These are phyloP conservation scores for Thunnus maccoyii DNA, from an alignment of 2,113 vertebrate species.

Conservation along the genomic window DNA sequence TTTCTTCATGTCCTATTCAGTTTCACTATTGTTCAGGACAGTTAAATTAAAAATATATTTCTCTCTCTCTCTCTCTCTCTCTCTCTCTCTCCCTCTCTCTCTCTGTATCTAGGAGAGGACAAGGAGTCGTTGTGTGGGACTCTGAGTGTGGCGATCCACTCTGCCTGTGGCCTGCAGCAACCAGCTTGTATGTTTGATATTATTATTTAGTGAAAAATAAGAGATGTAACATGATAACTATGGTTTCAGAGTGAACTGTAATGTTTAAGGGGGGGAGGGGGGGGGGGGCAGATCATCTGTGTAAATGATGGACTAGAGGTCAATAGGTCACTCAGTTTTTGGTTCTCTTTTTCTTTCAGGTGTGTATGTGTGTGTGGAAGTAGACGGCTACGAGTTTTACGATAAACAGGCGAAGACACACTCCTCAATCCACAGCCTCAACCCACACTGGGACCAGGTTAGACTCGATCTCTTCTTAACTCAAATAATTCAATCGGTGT, in stretches of 20 bases:
- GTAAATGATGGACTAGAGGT: background rate
- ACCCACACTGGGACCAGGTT: constrained; percentile 85
- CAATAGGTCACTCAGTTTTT: background rate
- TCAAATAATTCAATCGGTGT: no score
- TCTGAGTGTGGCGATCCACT: constrained; percentile 79
- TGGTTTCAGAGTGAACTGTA: no score
- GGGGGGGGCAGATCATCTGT: background rate
- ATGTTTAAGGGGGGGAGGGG: no score
- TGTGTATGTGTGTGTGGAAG: constrained; percentile 80
- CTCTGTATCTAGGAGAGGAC: constrained; percentile 51
- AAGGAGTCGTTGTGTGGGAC: constrained; percentile 77
- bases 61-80: constrained; percentile 35
- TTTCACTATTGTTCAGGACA: background rate
- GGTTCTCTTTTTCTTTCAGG: constrained; percentile 57
- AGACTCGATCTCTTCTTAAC: background rate
- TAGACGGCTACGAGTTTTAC: constrained; percentile 81
- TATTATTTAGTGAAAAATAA: no score
- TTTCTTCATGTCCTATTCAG: background rate
- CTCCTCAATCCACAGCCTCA: constrained; percentile 70
- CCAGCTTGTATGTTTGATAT: constrained; percentile 71
- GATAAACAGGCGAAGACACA: constrained; percentile 79
- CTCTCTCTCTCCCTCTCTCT: constrained; percentile 40
- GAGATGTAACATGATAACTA: no score
- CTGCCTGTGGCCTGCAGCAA: constrained; percentile 76
- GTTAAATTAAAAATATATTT: constrained; percentile 1